Evolutionary conservation across 2,113 vertebrate species (phyloP).

Genomic region (Natator depressus): DNA sequence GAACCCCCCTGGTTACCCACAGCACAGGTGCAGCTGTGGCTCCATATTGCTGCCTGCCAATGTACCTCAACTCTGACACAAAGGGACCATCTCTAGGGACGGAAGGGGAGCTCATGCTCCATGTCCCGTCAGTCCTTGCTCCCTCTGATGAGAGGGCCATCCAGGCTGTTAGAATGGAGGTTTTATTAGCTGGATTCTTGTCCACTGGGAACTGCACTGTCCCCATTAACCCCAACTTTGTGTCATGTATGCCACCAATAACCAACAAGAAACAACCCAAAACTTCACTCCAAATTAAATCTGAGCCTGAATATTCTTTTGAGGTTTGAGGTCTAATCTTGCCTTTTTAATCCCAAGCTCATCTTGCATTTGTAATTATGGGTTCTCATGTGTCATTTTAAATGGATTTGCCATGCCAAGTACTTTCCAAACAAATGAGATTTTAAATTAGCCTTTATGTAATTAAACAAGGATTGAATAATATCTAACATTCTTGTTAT

Average conservation of each 20-base stretch:
- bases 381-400: conserved; percentile 51
- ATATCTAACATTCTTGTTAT: conserved; percentile 40
- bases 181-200: neutral
- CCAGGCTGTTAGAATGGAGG: neutral
- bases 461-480: conserved; percentile 70
- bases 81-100: neutral
- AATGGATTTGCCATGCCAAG: conserved; percentile 60
- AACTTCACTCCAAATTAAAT: neutral
- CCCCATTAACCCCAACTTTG: neutral
- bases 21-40: neutral
- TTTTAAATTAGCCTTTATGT: conserved; percentile 65
- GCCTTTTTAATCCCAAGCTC: conserved; percentile 57
- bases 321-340: conserved; percentile 17
- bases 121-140: neutral
- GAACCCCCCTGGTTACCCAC: too few species aligned
- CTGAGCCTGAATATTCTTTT: neutral
- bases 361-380: conserved; percentile 72
- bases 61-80: neutral
- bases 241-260: neutral
- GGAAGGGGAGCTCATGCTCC: neutral
- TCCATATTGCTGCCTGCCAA: neutral
- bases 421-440: conserved; percentile 66
- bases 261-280: neutral
- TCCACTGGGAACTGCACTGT: neutral
- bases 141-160: neutral